Percentiles rank a stretch among this genome's conserved stretches.
Evolutionary conservation across 2,888 invertebrate species (phyloP).

Genomic region (Quadriops clusia): DNA sequence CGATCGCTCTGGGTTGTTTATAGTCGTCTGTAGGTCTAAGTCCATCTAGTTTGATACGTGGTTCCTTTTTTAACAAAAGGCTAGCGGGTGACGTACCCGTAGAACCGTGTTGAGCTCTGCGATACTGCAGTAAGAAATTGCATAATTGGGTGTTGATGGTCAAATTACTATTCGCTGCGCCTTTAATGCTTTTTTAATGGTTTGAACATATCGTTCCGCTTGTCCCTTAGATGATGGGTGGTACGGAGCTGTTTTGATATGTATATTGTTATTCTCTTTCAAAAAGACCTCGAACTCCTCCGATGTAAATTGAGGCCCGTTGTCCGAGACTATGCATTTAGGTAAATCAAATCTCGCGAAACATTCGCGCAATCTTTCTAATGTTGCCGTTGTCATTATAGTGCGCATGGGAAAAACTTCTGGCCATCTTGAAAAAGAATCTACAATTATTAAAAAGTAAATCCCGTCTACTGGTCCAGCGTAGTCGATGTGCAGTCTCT

Average conservation of each 20-base stretch:
- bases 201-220: slow-evolving; percentile 14
- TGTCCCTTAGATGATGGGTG: slow-evolving; percentile 16
- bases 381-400: slow-evolving; percentile 13
- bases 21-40: no score
- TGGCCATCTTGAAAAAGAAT: slow-evolving; percentile 18
- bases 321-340: slow-evolving; percentile 16
- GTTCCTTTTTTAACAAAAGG: neutral
- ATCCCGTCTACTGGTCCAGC: slow-evolving; percentile 20
- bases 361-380: slow-evolving; percentile 11
- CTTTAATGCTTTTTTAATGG: slow-evolving; percentile 11
- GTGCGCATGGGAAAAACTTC: slow-evolving; percentile 16
- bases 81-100: slow-evolving; percentile 13
- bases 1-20: no score
- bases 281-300: slow-evolving; percentile 12
- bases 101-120: slow-evolving; percentile 14
- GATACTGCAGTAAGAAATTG: slow-evolving; percentile 10
- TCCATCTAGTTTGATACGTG: no score
- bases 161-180: no score
- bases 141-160: slow-evolving; percentile 7
- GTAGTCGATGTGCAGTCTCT: slow-evolving; percentile 24
- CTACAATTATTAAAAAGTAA: slow-evolving; percentile 16
- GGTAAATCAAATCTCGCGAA: slow-evolving; percentile 15
- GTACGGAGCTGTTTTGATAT: slow-evolving; percentile 14
- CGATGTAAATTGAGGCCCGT: slow-evolving; percentile 15
- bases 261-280: slow-evolving; percentile 12